Conservation (phyloP, 64 coral and sea anemone genomes). For the Exaiptasia diaphana region DNA sequence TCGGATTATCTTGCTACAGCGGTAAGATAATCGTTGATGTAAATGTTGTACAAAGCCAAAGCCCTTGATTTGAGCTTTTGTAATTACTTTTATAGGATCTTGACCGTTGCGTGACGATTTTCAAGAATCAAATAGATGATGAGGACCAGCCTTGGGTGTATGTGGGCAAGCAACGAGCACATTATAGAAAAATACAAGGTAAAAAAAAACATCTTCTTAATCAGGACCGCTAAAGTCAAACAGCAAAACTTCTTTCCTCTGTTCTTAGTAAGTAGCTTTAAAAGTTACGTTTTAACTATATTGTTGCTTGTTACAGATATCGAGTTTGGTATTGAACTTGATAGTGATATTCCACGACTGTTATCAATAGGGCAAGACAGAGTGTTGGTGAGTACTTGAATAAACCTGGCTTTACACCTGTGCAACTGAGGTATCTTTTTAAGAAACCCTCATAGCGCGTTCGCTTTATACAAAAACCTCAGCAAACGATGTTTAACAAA, state of each 20-base stretch:
- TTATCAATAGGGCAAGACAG: conserved; percentile 80
- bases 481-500: no score
- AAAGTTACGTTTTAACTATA: no score
- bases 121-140: conserved; percentile 62
- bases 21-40: conserved; percentile 85
- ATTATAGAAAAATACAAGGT: conserved; percentile 89
- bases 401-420: no score
- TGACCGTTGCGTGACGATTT: conserved; percentile 88
- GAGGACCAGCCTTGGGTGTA: conserved; percentile 80
- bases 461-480: no score
- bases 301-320: conserved; percentile 60
- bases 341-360: conserved; percentile 72
- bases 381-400: conserved; percentile 61
- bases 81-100: no score
- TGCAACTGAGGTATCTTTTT: no score
- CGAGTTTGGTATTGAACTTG: conserved; percentile 77
- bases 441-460: no score
- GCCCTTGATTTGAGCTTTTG: no score
- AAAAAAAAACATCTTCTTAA: background rate
- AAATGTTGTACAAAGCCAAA: no score
- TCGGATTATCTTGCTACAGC: conserved; percentile 81
- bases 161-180: conserved; percentile 91
- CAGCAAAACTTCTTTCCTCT: no score
- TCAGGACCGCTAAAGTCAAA: no score
- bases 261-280: no score